A percentile compares a stretch with the other conserved stretches of the same genome.
Evolutionary conservation across 2,113 vertebrate genomes (phyloP).

Genomic region (Cololabis saira): DNA sequence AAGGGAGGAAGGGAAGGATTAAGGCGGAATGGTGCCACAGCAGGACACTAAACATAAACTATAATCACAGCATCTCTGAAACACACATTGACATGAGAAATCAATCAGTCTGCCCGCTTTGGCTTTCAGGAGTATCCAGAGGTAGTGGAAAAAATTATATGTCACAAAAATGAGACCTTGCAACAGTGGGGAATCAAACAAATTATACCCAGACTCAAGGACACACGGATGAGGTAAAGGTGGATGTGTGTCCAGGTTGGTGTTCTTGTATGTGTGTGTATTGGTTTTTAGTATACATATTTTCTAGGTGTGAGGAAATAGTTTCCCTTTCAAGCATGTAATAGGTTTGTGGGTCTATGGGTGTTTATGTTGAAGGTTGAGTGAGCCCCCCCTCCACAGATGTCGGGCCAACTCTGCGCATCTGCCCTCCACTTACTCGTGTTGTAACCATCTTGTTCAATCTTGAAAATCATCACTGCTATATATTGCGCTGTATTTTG

Average conservation of each 20-base stretch:
- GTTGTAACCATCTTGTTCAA: slow-evolving; percentile 57
- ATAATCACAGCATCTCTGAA: slow-evolving; percentile 49
- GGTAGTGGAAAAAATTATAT: slow-evolving; percentile 46
- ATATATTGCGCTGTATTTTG: too few species aligned
- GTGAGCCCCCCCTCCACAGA: slow-evolving; percentile 24
- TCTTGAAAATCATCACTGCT: too few species aligned
- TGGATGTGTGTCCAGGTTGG: neutral
- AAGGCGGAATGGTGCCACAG: slow-evolving; percentile 26
- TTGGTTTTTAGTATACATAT: neutral
- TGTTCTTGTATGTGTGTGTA: neutral
- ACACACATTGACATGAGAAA: slow-evolving; percentile 38
- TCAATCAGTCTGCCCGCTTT: slow-evolving; percentile 51
- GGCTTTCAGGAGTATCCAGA: slow-evolving; percentile 44
- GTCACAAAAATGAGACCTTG: slow-evolving; percentile 21
- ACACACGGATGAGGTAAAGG: slow-evolving; percentile 39
- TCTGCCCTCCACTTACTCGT: slow-evolving; percentile 53
- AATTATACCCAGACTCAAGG: slow-evolving; percentile 57
- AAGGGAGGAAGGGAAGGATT: neutral
- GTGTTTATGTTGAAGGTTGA: slow-evolving; percentile 5
- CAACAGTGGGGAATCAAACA: slow-evolving; percentile 37
- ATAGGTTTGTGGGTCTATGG: slow-evolving; percentile 4
- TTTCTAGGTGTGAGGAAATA: neutral
- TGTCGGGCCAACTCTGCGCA: neutral
- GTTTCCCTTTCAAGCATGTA: neutral
- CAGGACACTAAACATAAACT: slow-evolving; percentile 52